These are phyloP conservation scores for Clusia tigrina DNA, from an alignment of 2,888 invertebrate species.

Conservation along the genomic window DNA sequence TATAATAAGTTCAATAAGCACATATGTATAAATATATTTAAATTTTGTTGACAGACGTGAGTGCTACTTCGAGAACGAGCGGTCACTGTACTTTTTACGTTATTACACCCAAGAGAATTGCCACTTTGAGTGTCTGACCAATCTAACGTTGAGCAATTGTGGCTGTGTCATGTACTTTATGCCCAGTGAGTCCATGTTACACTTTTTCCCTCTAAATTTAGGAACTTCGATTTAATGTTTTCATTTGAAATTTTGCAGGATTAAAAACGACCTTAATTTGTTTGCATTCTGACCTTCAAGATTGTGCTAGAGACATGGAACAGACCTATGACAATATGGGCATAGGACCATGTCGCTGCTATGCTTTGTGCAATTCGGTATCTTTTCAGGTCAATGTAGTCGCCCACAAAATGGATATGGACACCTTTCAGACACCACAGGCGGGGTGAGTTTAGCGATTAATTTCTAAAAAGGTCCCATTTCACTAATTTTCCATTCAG, in stretches of 20 bases:
- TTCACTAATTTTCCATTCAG: not conserved
- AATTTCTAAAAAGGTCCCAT: not conserved
- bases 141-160: not conserved
- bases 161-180: constrained; percentile 8
- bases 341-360: constrained; percentile 6
- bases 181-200: constrained; percentile 8
- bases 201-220: no score
- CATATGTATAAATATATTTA: not conserved
- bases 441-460: not conserved
- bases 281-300: no score
- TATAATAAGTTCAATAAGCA: not conserved
- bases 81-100: not conserved
- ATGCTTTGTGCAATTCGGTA: constrained; percentile 7
- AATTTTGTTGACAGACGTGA: constrained; percentile 10
- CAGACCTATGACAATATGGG: constrained; percentile 13
- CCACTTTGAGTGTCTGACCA: constrained; percentile 12
- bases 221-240: no score
- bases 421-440: not conserved
- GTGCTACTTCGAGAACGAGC: constrained; percentile 13
- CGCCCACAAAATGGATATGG: not conserved
- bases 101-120: constrained; percentile 14
- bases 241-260: no score
- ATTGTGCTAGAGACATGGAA: not conserved
- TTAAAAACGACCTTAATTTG: constrained; percentile 9
- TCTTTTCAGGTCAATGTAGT: constrained; percentile 5